These are phyloP conservation scores for Nymphalis polychloros DNA, from an alignment of 2,888 invertebrate species.

Conservation along the genomic window DNA sequence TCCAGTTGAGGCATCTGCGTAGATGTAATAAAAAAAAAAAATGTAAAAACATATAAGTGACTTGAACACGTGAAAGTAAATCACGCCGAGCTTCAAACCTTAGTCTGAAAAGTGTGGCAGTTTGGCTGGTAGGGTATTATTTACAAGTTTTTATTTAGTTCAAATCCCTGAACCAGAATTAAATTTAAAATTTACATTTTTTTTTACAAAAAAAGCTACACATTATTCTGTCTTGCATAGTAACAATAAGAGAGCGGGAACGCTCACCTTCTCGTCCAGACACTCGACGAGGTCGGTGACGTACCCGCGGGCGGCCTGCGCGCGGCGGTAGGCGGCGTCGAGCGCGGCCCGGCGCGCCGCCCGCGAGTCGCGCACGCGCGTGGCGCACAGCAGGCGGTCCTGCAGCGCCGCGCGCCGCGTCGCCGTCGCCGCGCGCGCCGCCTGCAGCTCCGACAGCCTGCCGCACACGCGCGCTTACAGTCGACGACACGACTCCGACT, in stretches of 20 bases:
- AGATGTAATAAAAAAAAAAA: too few relatives aligned
- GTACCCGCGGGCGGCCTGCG: constrained; percentile 97
- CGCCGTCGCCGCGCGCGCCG: constrained; percentile 60
- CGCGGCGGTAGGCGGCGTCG: constrained; percentile 93
- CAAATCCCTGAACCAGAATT: too few relatives aligned
- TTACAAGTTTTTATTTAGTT: too few relatives aligned
- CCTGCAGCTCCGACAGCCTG: constrained; percentile 59
- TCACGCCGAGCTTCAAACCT: too few relatives aligned
- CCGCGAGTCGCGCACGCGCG: constrained; percentile 71
- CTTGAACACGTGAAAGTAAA: too few relatives aligned
- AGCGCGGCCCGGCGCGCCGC: constrained; percentile 78
- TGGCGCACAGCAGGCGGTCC: constrained; percentile 50
- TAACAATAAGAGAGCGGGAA: background rate
- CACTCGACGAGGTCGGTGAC: constrained; percentile 98
- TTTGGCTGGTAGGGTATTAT: too few relatives aligned
- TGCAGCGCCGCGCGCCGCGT: constrained; percentile 67
- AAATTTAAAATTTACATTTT: too few relatives aligned
- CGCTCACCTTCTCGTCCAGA: constrained; percentile 94
- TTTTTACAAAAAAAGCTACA: too few relatives aligned
- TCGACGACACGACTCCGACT: too few relatives aligned
- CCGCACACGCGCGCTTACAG: background rate
- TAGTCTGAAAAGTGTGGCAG: too few relatives aligned
- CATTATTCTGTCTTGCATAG: too few relatives aligned
- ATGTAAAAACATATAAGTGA: too few relatives aligned
- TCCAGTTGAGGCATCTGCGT: constrained; percentile 85